Evolutionary conservation across 2,888 invertebrate genomes (phyloP), one percentile per base, ranked within the genome.

Genomic region (Fissipunctia ypsillon): DNA sequence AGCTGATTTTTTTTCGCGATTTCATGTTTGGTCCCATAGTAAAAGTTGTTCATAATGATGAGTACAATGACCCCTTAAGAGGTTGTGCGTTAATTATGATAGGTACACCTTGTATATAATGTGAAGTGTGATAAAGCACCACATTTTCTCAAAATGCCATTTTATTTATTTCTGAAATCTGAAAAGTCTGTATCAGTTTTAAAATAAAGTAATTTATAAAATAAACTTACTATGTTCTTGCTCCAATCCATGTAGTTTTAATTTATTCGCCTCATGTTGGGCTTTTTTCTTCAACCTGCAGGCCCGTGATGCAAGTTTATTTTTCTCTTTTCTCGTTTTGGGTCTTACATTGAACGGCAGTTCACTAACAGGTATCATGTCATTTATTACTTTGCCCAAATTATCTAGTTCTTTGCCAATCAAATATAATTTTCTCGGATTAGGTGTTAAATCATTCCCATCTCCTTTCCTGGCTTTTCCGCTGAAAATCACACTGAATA

Each of bases 251-350:
- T 97, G 98, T 4, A 99, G 96, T 96, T 99, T 99, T 72, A 99
- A 97, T 95, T 99, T 99, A 92, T 99, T 99, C 3, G 99, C 99
- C 95, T 99, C 99, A 93, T 99, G 99, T 92, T 99, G 99, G 7
- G 99, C 99, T 95, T 99, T 99, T 95, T 99, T 99, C 97, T 99
- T 99, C 90, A 99, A 96, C 50, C 99, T 97, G 93, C 99, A 99
- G 48, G 99, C 99, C 80, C 99, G 97, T 0, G 99, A 99, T 16
- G 99, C 99, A 71, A 99, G 96, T 95, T 99, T 99, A 93, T 99
- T 99, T 93, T 99, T 99, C 94, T 99, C 99, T 94, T 99, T 99
- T 71, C 99, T 97, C n/a, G 99, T 98, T 92, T 98, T 99, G 19
- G 99, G 98, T 84, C 99, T 96, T 45, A 98, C 97, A 90, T 98